Conservation (phyloP, 2,797 vertebrate genomes). For the Psittacula echo region DNA sequence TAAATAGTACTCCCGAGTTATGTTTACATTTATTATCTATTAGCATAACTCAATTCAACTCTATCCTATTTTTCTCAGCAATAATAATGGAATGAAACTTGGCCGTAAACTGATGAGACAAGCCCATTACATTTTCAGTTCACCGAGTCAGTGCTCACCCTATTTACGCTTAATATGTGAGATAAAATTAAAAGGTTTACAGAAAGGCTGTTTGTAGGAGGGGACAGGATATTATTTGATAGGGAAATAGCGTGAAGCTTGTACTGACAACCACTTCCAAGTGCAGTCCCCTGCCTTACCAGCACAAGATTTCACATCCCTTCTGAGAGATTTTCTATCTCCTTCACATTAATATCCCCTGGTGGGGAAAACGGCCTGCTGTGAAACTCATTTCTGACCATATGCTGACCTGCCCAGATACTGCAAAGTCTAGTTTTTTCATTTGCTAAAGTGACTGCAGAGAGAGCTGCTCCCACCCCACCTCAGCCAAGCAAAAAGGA, state of each 20-base stretch:
- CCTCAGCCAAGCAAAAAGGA: background rate
- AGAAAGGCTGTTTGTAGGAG: slow-evolving; percentile 40
- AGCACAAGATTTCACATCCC: background rate
- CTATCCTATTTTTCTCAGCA: slow-evolving; percentile 43
- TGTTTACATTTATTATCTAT: slow-evolving; percentile 70
- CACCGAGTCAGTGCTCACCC: background rate
- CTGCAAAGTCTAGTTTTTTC: background rate
- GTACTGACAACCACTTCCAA: slow-evolving; percentile 30
- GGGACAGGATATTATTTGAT: background rate
- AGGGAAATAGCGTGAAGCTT: background rate
- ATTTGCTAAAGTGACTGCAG: background rate
- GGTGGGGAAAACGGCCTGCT: slow-evolving; percentile 41
- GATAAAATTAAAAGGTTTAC: slow-evolving; percentile 51
- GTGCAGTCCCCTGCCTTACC: background rate
- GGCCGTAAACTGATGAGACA: slow-evolving; percentile 32
- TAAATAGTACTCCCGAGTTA: slow-evolving; percentile 77
- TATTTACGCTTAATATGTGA: background rate
- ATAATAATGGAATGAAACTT: slow-evolving; percentile 41
- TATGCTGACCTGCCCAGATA: slow-evolving; percentile 45
- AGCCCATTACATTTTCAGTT: slow-evolving; percentile 43
- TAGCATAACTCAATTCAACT: slow-evolving; percentile 58
- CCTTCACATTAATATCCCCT: slow-evolving; percentile 19
- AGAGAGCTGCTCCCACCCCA: background rate
- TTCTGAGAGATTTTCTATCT: slow-evolving; percentile 50
- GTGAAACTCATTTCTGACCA: slow-evolving; percentile 61